Percentiles rank a stretch among this genome's conserved stretches.
Evolutionary conservation across 2,888 invertebrate genomes (phyloP).

Genomic region (Ramazzottius varieornatus): DNA sequence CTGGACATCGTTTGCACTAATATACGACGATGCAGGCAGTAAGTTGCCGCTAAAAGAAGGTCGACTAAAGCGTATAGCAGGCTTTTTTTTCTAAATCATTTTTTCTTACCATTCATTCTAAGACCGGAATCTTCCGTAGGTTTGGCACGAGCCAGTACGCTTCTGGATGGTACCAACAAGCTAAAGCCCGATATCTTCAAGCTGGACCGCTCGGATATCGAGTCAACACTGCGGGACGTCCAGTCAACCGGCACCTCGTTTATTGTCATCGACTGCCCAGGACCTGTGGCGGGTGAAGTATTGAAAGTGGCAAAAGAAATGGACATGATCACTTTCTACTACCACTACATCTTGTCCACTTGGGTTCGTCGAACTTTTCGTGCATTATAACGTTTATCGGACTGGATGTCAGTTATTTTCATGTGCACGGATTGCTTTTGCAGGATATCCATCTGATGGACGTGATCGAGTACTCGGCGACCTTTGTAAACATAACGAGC

Average conservation of each 20-base stretch:
- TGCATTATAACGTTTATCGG: background rate
- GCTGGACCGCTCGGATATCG: background rate
- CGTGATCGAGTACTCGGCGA: background rate
- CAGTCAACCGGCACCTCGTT: background rate
- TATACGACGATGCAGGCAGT: background rate
- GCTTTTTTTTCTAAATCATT: background rate
- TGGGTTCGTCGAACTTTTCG: too few relatives aligned
- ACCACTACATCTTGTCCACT: background rate
- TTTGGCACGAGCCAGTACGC: background rate
- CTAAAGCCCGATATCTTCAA: background rate
- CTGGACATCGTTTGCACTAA: background rate
- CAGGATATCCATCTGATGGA: slow-evolving; percentile 1
- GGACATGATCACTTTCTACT: background rate
- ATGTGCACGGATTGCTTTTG: background rate
- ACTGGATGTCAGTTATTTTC: background rate
- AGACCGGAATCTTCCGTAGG: background rate
- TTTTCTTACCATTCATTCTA: background rate
- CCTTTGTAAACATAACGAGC: background rate
- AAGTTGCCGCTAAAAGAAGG: background rate
- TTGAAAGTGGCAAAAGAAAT: background rate
- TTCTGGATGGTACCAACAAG: background rate
- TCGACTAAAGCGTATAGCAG: background rate
- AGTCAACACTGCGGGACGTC: background rate
- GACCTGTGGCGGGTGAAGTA: background rate
- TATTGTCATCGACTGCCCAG: background rate